Base-by-base conservation (phyloP, 2,888 invertebrate genomes). In the Stratiomys singularior region DNA sequence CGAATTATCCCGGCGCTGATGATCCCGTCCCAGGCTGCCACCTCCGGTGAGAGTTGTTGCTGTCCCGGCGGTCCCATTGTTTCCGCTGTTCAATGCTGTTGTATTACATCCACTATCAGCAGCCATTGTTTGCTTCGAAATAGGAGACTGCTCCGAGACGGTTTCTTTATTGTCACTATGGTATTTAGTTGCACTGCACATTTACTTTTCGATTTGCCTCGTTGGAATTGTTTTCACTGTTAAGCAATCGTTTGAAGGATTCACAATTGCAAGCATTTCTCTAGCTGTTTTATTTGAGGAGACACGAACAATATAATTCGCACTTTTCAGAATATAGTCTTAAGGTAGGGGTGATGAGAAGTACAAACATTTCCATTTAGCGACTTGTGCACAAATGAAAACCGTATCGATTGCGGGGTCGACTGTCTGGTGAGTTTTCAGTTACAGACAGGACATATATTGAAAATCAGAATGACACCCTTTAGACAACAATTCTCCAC, bases 71-170 rank as follows among this genome's bases (percentile, higher is more conserved):
- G 2, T 46, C 5, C 46, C 28, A 21, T 21, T 46, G 23, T 47
- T 74, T 13, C 56, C 56, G 56, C 11, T 56, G 18, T 72, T 72
- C n/a, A 58, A 15, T 58, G 58, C 58, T 9, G 58, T 18, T 25
- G 74, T 23, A 74, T 37, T 74, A 60, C 74, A 74, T 28, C 72
- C 30, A 37, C 23, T 67, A 21, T 74, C 74, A 58, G 74, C 74
- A 25, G 74, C 74, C 74, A 74, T 74, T 74, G 37, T 60, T 56
- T 30, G 28, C 30, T 15, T 15, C n/a, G 30, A 18, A 28, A 11
- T 30, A 15, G 44, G 37, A 7, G 25, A 18, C 47, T 23, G 15
- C 3, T n/a, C 13, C 15, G 67, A 44, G 67, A 46, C n/a, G 21
- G 46, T 23, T 47, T 23, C 23, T 13, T 23, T 30, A 23, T 30